A percentile compares a stretch with the other conserved stretches of the same genome.
phyloP scores from a whole-genome alignment of 1,140 invertebrate genomes.

The Cydia amplana region DNA sequence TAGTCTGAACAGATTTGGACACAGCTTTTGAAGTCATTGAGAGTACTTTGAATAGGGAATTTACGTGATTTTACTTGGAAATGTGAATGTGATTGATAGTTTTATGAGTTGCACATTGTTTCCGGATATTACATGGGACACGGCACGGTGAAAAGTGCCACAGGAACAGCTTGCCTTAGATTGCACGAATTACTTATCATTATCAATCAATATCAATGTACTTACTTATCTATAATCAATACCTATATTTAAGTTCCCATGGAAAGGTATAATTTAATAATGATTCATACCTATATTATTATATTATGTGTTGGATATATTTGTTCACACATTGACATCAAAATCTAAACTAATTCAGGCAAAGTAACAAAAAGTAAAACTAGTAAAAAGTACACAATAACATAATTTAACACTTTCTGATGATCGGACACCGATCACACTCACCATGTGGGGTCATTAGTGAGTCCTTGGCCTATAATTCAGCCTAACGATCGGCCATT shows the following conservation, averaged over 20 bases:
- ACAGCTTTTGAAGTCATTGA: slow-evolving; percentile 17
- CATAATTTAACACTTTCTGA: slow-evolving; percentile 21
- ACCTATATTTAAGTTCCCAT: no score
- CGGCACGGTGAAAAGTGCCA: background rate
- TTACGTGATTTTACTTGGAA: slow-evolving; percentile 25
- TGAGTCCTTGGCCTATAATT: slow-evolving; percentile 18
- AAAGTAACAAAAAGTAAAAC: background rate
- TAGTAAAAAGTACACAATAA: background rate
- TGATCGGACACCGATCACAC: slow-evolving; percentile 2
- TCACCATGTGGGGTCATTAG: slow-evolving; percentile 8
- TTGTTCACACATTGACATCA: no score
- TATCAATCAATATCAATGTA: background rate
- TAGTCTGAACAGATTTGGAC: background rate
- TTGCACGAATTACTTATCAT: background rate
- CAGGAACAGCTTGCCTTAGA: background rate
- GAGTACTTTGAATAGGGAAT: slow-evolving; percentile 20
- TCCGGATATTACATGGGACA: background rate
- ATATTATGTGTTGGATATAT: background rate
- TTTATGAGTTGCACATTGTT: slow-evolving; percentile 21
- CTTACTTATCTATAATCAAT: no score
- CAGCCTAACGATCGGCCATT: slow-evolving; percentile 11
- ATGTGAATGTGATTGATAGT: slow-evolving; percentile 25
- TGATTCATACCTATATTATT: no score
- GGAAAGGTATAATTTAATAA: no score
- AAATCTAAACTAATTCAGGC: no score